Conservation (phyloP, 2,797 vertebrate genomes). For the Acanthiza pusilla region DNA sequence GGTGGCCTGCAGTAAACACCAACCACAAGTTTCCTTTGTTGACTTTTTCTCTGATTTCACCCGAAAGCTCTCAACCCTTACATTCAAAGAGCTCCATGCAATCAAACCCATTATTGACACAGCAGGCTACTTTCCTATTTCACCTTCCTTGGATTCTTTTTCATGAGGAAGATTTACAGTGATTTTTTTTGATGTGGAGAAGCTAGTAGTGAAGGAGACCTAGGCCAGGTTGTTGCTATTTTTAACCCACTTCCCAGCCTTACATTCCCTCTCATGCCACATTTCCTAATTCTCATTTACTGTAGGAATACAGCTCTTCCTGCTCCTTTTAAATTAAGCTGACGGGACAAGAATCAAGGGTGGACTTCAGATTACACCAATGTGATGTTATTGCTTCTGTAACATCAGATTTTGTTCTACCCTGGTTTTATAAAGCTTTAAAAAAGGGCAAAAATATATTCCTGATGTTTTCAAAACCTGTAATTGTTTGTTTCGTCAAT, state of each 20-base stretch:
- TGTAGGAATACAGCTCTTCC: not conserved
- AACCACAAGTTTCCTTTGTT: not conserved
- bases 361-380: not conserved
- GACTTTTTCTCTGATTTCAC: not conserved
- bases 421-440: not conserved
- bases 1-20: fast-evolving
- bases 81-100: not conserved
- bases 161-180: not conserved
- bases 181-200: not conserved
- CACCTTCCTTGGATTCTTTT: not conserved
- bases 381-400: not conserved
- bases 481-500: not conserved
- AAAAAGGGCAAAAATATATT: not conserved
- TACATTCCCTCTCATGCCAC: not conserved
- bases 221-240: not conserved
- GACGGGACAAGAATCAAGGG: not conserved
- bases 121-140: not conserved
- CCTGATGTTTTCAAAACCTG: not conserved
- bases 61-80: not conserved
- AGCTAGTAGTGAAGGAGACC: not conserved
- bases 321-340: not conserved
- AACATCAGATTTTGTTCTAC: not conserved
- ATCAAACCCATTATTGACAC: not conserved
- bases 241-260: not conserved
- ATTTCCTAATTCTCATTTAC: not conserved